Base-by-base conservation (phyloP, 1,140 invertebrate species). In the Lasaia peninsularis region DNA sequence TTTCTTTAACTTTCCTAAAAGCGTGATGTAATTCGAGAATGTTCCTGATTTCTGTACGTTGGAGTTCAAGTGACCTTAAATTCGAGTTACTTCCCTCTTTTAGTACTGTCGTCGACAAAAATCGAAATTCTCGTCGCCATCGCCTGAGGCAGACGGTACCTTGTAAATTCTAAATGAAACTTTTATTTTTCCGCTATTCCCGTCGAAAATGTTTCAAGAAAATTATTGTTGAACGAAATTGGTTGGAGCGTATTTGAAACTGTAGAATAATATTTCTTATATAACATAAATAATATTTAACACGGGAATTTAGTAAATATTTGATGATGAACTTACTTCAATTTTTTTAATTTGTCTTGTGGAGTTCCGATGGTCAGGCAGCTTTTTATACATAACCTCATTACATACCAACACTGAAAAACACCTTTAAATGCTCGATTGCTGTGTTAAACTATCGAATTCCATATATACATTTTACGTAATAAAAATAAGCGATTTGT, bases 101-200 rank as follows among this genome's bases (percentile, higher is more conserved):
- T 56, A 56, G 62, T 53, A 58, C 52, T 59, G 56, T 61, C 53
- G 35, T 48, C 56, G 65, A 67, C 58, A 61, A 56, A 62, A 63
- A 58, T 58, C 62, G 52, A 61, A 60, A 63, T 64, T 60, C 32
- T 48, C 54, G 21, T 40, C 52, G 56, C 51, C 48, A 44, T 40
- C 33, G 52, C 56, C 48, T 32, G 44, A 31, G 53, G 54, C 52
- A 60, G 59, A 28, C 55, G 50, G 35, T 20, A 44, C 49, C 52
- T 67, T 67, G 59, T 63, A 67, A 63, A 67, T 67, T 62, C 57
- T 62, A 62, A 62, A 62, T 66, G 57, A 66, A 66, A 66, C 60
- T 66, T 66, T 66, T 66, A 59, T 62, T 57, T 62, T 54, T 54
- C 52, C 52, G 52, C 37, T 40, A 44, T 54, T 54, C 35, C 37